Base-by-base conservation (phyloP, 2,113 vertebrate genomes). In the Equus quagga region DNA sequence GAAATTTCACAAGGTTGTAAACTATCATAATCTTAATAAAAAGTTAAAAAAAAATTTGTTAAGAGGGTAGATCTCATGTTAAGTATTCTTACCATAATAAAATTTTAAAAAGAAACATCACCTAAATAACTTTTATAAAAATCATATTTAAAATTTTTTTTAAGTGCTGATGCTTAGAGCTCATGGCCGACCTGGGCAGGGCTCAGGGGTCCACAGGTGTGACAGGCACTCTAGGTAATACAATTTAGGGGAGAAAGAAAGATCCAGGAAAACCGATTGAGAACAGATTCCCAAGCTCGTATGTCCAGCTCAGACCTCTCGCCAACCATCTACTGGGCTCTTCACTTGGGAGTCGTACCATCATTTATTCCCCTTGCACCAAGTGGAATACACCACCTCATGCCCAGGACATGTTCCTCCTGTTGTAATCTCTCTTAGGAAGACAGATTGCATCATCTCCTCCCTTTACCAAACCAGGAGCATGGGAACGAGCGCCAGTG, bases 401-500 rank as follows among this genome's bases (percentile, higher is more conserved):
- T 51, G 13, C 58, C 65, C 51, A 31, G 18, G 60, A 31, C 8
- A 0, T 2, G 8, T 31, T n/a, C n/a, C 44, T 64, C 44, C 41
- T 44, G 31, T n/a, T 17, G 24, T 1, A 8, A 2, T 72, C 6
- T 31, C 79, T 89, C 72, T 15, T 9, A 56, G 62, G 26, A 46
- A 54, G 51, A 67, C 46, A 67, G 49, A 89, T 21, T 33, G 78
- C 24, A 41, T 23, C 2, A 17, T 23, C 23, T 44, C 51, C 8
- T 33, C 41, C 56, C 56, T 31, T 56, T 12, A 44, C 56, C 60
- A 44, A 28, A 24, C 33, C 33, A 28, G 44, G 23, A 17, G n/a
- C 60, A 14, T 1, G 41, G 54, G n/a, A 46, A 14, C 3, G 3
- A 31, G 33, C 0, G 0, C 83, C 56, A 1, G 18, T 54, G 13